phyloP scores from a whole-genome alignment of 2,888 invertebrate genomes.

The Atethmia centrago region DNA sequence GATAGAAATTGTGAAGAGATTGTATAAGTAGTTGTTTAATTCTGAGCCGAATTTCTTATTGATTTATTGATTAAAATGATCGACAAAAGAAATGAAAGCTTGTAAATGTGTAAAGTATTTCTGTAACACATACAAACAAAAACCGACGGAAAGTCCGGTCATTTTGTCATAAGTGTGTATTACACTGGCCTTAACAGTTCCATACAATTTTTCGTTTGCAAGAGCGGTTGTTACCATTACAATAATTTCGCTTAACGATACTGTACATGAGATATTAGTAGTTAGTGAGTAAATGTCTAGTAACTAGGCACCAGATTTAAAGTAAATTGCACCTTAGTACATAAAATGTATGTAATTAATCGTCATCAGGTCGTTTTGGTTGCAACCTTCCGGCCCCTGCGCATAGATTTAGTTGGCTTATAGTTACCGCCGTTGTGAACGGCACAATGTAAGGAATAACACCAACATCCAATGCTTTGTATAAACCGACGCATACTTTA shows the following conservation, averaged over 20 bases:
- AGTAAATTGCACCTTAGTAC: conserved; percentile 79
- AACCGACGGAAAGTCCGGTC: no score
- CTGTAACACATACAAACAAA: background rate
- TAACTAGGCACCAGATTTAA: conserved; percentile 75
- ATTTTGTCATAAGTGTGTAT: background rate
- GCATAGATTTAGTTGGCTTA: conserved; percentile 78
- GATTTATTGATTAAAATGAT: background rate
- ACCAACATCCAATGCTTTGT: conserved; percentile 84
- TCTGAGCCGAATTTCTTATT: background rate
- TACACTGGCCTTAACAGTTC: conserved; percentile 32
- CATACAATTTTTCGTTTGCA: conserved; percentile 39
- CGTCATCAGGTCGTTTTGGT: conserved; percentile 73
- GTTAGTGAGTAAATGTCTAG: conserved; percentile 73
- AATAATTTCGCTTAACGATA: conserved; percentile 76
- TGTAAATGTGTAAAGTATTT: conserved; percentile 8
- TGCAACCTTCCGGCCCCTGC: conserved; percentile 72
- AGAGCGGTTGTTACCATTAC: conserved; percentile 58
- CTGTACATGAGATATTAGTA: conserved; percentile 86
- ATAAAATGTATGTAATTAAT: conserved; percentile 71
- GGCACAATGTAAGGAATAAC: conserved; percentile 86
- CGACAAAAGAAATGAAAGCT: background rate
- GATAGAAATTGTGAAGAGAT: background rate
- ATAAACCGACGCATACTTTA: conserved; percentile 76
- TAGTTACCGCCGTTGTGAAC: conserved; percentile 85
- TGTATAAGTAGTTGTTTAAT: conserved; percentile 25